Evolutionary conservation across 2,888 invertebrate species (phyloP).

Genomic region (Melieria omissa): DNA sequence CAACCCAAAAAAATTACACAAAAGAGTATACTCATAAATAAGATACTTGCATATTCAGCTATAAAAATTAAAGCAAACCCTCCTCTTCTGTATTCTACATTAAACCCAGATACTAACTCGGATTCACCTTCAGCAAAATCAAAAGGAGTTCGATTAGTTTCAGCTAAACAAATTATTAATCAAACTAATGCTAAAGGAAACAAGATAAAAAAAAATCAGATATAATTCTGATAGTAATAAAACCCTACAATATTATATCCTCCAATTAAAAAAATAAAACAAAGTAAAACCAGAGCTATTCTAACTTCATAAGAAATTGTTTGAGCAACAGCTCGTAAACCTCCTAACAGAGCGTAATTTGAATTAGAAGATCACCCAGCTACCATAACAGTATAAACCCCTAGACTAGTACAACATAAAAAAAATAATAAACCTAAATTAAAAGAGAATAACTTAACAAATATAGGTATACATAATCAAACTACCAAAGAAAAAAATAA

Average conservation of each 20-base stretch:
- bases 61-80: conserved; percentile 80
- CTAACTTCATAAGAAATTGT: conserved; percentile 83
- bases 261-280: conserved; percentile 71
- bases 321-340: conserved; percentile 76
- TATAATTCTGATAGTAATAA: conserved; percentile 67
- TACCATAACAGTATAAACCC: conserved; percentile 74
- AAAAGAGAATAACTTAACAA: conserved; percentile 70
- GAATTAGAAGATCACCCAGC: conserved; percentile 79
- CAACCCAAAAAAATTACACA: conserved; percentile 71
- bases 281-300: conserved; percentile 74
- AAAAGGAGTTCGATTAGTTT: conserved; percentile 80
- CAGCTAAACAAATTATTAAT: conserved; percentile 73
- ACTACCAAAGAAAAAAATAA: conserved; percentile 72
- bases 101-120: conserved; percentile 83
- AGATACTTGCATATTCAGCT: conserved; percentile 76
- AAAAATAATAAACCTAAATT: conserved; percentile 74
- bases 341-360: conserved; percentile 77
- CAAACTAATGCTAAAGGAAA: conserved; percentile 71
- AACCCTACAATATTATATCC: conserved; percentile 70
- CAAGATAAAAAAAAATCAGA: conserved; percentile 71
- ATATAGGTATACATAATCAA: conserved; percentile 72
- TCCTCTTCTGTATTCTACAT: conserved; percentile 79
- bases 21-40: conserved; percentile 75
- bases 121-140: conserved; percentile 84
- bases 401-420: conserved; percentile 73